Percentiles rank a stretch among this genome's conserved stretches.
Conservation (phyloP, 1,140 invertebrate species). For the Neodiprion pinetum region DNA sequence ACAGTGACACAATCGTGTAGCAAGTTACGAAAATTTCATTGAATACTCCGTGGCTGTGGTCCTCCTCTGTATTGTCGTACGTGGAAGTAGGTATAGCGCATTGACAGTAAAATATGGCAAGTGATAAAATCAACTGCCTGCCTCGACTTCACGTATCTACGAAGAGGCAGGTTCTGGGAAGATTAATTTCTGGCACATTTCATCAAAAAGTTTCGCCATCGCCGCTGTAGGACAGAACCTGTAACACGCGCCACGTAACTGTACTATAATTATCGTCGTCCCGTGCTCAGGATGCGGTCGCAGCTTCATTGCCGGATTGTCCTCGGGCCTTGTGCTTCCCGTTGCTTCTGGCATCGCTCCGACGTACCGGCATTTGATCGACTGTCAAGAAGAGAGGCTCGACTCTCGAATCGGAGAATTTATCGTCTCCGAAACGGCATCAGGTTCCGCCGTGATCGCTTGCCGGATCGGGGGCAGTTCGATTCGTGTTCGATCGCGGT, state of each 20-base stretch:
- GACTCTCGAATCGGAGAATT: neutral
- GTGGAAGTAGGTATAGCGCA: neutral
- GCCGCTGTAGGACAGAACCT: neutral
- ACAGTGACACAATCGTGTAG: conserved; percentile 1
- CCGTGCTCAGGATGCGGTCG: too few relatives aligned
- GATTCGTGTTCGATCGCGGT: neutral
- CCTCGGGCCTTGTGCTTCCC: too few relatives aligned
- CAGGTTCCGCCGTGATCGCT: too few relatives aligned
- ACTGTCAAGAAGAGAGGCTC: neutral
- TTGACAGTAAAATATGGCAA: conserved; percentile 7
- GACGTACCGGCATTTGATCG: neutral
- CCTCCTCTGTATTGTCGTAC: neutral
- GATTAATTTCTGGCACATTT: conserved; percentile 7
- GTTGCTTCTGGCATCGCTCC: too few relatives aligned
- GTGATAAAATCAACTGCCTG: neutral
- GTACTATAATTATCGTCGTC: too few relatives aligned
- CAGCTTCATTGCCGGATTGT: too few relatives aligned
- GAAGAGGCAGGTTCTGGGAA: neutral
- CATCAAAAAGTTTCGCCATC: conserved; percentile 7
- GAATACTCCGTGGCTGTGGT: neutral
- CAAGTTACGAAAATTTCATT: neutral
- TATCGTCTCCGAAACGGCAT: neutral
- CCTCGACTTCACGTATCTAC: neutral
- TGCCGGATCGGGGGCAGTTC: neutral
- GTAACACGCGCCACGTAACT: too few relatives aligned